Evolutionary conservation across 2,113 vertebrate genomes (phyloP), one percentile per base, ranked within the genome.

Genomic region (Aviceda subcristata): DNA sequence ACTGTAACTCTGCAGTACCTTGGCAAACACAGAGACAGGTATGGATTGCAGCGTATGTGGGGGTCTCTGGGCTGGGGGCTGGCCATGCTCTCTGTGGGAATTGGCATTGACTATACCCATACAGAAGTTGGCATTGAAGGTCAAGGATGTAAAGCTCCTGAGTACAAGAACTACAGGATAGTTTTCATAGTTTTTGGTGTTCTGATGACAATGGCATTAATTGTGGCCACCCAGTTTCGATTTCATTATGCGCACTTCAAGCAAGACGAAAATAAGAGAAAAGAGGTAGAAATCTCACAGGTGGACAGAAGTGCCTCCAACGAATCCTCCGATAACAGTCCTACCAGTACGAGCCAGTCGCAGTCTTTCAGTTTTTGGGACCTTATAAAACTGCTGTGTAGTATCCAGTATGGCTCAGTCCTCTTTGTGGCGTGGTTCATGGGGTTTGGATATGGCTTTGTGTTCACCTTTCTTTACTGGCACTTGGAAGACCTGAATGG

Each of bases 381-480:
- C 94, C 96, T 99, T 20, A 97, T 99, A 85, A 98, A 97, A 85
- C 97, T 99, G 34, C 98, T 99, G 1, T 99, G 99, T 95, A 99
- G 98, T 5, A 98, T 99, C 94, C 99, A 98, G 74, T 99, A 99
- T 2, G 98, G 99, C 94, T 99, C 99, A 0, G 99, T 99, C 78
- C 98, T 99, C 32, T 99, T 99, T 0, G 99, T 99, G 56, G 99
- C 99, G 9, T 99, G 99, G 99, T 99, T 99, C 96, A 99, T 99
- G 99, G 99, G 99, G 5, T 99, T 99, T 73, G 99, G 99, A 9
- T 99, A 99, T 9, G 99, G 99, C 93, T 99, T 99, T 24, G 99
- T 99, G 63, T 99, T 99, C 97, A 99, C 98, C 85, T 99, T 99
- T 95, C 99, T 99, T 51, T 99, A 99, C 97, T 99, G 99, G 99